A percentile compares a stretch with the other conserved stretches of the same genome.
Evolutionary conservation across 2,888 invertebrate genomes (phyloP).

Genomic region (Zaprionus obscuricornis): DNA sequence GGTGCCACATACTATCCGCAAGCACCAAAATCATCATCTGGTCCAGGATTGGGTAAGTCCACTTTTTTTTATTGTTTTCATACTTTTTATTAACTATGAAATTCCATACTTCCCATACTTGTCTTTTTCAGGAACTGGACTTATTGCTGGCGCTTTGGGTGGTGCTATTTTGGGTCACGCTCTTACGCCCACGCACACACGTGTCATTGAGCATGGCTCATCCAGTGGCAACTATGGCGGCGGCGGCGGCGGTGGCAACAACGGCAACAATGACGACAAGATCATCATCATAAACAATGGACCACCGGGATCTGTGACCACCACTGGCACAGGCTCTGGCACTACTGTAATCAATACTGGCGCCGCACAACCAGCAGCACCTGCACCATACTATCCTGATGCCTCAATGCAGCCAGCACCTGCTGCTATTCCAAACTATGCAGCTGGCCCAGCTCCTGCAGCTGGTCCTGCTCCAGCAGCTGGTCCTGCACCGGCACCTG

Average conservation of each 20-base stretch:
- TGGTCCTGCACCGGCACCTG: not conserved
- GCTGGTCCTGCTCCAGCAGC: not conserved
- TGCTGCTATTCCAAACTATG: conserved; percentile 7
- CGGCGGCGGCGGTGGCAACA: conserved; percentile 38
- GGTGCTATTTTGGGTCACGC: conserved; percentile 81
- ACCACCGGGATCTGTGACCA: conserved; percentile 80
- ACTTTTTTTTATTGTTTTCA: not conserved
- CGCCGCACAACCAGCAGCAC: conserved; percentile 31
- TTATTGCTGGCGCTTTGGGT: conserved; percentile 80
- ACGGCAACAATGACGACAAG: conserved; percentile 70
- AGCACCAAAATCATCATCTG: conserved; percentile 75
- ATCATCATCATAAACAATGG: conserved; percentile 83
- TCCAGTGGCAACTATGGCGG: conserved; percentile 38
- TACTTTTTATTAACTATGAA: no score
- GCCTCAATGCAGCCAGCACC: conserved; percentile 19
- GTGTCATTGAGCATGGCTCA: conserved; percentile 59
- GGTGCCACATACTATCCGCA: conserved; percentile 77
- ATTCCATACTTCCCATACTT: no score
- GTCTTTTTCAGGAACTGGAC: conserved; percentile 73
- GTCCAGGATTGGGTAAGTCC: conserved; percentile 79
- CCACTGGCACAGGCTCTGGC: conserved; percentile 69
- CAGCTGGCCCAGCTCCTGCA: not conserved
- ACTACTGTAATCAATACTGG: conserved; percentile 75
- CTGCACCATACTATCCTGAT: conserved; percentile 3
- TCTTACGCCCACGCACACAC: conserved; percentile 79